Percentiles rank a stretch among this genome's conserved stretches.
phyloP scores from a whole-genome alignment of 2,113 vertebrate genomes.

The Salvator merianae region DNA sequence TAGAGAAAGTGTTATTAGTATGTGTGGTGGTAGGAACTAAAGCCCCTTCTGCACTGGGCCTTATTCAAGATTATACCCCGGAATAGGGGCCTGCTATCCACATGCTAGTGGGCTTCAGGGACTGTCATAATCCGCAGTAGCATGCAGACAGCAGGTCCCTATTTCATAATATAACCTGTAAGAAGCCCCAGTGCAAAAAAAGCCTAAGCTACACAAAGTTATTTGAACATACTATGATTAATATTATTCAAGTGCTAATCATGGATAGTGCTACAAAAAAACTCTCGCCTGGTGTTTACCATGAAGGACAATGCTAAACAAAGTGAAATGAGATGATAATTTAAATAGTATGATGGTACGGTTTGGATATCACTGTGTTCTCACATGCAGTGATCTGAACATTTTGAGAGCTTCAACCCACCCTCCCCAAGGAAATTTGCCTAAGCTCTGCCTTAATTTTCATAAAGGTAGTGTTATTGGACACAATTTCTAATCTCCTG shows the following conservation, averaged over 20 bases:
- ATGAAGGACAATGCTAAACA: slow-evolving; percentile 44
- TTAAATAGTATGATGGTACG: slow-evolving; percentile 62
- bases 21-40: slow-evolving; percentile 11
- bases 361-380: slow-evolving; percentile 58
- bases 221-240: neutral
- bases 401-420: slow-evolving; percentile 43
- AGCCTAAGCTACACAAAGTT: slow-evolving; percentile 34
- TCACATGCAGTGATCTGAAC: slow-evolving; percentile 57
- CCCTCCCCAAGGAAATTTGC: slow-evolving; percentile 39
- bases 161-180: no score
- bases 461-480: slow-evolving; percentile 14
- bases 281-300: slow-evolving; percentile 46
- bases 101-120: no score
- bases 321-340: slow-evolving; percentile 53
- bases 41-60: no score
- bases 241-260: slow-evolving; percentile 48
- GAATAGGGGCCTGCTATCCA: no score
- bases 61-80: no score
- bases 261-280: slow-evolving; percentile 60
- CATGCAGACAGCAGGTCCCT: no score
- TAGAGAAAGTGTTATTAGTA: slow-evolving; percentile 17
- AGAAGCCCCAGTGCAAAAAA: no score
- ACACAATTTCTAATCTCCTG: neutral
- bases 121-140: no score
- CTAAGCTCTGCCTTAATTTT: slow-evolving; percentile 27